A percentile compares a stretch with the other conserved stretches of the same genome.
Conservation (phyloP, 2,113 vertebrate genomes). For the Ciconia stormi region DNA sequence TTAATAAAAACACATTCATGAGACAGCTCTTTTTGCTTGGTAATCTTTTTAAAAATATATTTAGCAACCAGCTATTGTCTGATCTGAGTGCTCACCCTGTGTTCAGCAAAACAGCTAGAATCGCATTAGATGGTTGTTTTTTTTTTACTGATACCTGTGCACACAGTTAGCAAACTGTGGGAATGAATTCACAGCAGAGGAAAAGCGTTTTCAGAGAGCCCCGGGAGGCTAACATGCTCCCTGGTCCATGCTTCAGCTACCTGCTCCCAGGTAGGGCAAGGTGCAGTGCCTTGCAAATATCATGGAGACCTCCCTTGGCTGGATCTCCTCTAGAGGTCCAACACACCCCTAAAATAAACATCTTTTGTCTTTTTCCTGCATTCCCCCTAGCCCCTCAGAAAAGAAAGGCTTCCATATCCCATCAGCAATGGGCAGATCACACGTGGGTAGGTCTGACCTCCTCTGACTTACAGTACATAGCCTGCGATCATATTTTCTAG, state of each 20-base stretch:
- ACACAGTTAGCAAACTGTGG: background rate
- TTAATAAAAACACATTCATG: background rate
- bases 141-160: background rate
- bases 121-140: too few relatives aligned
- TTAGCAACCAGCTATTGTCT: background rate
- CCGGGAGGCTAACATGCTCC: background rate
- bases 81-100: background rate
- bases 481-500: background rate
- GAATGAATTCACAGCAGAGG: background rate
- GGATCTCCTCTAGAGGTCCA: background rate
- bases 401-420: background rate
- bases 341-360: background rate
- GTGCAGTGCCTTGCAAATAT: background rate
- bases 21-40: background rate
- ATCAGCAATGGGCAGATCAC: background rate
- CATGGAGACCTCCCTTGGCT: background rate
- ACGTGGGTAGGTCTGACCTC: background rate
- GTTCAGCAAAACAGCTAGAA: background rate
- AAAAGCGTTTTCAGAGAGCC: background rate
- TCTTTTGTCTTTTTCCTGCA: background rate
- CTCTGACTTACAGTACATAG: background rate
- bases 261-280: background rate
- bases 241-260: background rate
- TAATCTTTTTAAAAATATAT: background rate
- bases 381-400: background rate